These are phyloP conservation scores for Albula goreensis DNA, from an alignment of 2,113 vertebrate genomes.

Conservation along the genomic window DNA sequence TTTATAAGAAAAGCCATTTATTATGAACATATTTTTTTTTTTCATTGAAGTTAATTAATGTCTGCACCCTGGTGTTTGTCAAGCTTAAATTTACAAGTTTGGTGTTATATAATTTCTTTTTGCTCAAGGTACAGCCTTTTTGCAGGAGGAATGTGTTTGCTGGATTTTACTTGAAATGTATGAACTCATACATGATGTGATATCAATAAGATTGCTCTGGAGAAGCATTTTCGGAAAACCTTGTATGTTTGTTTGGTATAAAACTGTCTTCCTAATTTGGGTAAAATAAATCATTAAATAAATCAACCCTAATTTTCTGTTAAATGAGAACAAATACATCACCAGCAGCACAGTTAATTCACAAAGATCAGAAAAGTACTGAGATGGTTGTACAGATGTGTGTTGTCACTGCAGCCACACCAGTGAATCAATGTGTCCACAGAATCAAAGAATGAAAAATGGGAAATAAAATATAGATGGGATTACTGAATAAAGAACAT, in stretches of 20 bases:
- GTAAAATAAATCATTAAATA: not conserved
- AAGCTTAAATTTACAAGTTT: too few relatives aligned
- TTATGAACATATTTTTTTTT: too few relatives aligned
- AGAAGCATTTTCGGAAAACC: too few relatives aligned
- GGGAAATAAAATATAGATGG: not conserved
- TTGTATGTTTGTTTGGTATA: not conserved
- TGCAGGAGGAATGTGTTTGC: too few relatives aligned
- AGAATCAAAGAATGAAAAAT: not conserved
- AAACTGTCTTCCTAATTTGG: not conserved
- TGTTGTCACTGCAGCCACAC: not conserved
- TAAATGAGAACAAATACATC: not conserved
- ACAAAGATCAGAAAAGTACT: not conserved
- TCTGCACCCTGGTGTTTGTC: too few relatives aligned
- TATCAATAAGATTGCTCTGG: too few relatives aligned
- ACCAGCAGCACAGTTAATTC: not conserved
- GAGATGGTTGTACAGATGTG: not conserved
- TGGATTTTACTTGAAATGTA: too few relatives aligned
- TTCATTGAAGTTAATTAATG: too few relatives aligned
- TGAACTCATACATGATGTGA: too few relatives aligned
- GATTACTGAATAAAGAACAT: not conserved
- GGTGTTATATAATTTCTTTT: too few relatives aligned
- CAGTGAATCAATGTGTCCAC: not conserved
- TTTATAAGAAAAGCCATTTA: too few relatives aligned
- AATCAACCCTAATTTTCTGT: not conserved
- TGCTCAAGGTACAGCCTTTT: too few relatives aligned